Evolutionary conservation across 2,888 invertebrate species (phyloP), one percentile per base, ranked within the genome.

Genomic region (Pammene aurita): DNA sequence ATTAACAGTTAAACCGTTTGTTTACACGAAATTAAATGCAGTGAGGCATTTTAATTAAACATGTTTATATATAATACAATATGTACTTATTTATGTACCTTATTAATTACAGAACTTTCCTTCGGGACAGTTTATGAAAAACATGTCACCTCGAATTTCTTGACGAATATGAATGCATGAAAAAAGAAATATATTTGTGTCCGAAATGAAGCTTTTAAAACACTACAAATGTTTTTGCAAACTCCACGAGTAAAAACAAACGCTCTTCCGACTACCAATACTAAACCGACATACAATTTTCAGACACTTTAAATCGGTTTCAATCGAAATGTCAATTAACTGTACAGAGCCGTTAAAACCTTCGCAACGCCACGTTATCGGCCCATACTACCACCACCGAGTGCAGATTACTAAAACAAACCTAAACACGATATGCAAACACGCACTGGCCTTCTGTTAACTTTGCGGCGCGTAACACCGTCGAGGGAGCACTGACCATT

Each of bases 341-440:
- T 34, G 16, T 38, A 48, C 42, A 58, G 38, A 44, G 46, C 16
- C 50, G 63, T 14, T 58, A 58, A 52, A 63, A 35, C 57, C 55
- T 63, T 44, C 60, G 44, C 52, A 57, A 52, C 56, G 48, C 26
- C n/a, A 11, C 64, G 64, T 69, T 69, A 60, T 69, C 65, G 69
- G 44, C 44, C 38, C 26, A 16, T 16, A 38, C 64, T 35, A 16
- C 41, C 41, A 56, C 56, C n/a, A 67, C 63, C 50, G 62, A 41
- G 64, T 54, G 65, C 65, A 44, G 65, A 69, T 69, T 69, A 69
- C 65, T 69, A 65, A 69, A 69, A 69, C 69, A 69, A 64, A 69
- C 60, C 46, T 60, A 69, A 69, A 60, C 65, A 60, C 69, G 64
- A 60, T 34, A 65, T 18, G 48, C 60, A 65, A 65, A 69, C 64